A percentile compares a stretch with the other conserved stretches of the same genome.
phyloP scores from a whole-genome alignment of 2,888 invertebrate species.

The Zelleria hepariella region DNA sequence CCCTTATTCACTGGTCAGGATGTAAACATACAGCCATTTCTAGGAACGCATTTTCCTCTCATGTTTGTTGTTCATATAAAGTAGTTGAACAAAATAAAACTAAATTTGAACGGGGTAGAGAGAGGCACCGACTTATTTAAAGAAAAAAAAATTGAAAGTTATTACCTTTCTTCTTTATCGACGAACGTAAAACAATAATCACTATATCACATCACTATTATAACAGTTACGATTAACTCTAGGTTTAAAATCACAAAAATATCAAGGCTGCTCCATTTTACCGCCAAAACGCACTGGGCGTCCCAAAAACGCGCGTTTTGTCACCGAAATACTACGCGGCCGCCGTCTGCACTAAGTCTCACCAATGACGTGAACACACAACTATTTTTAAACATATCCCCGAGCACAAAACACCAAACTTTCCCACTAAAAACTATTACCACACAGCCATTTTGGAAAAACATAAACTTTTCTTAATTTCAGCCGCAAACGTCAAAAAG shows the following conservation, averaged over 20 bases:
- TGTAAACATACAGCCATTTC: too few species aligned
- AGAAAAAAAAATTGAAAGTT: background rate
- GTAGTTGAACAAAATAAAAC: too few species aligned
- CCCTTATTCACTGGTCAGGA: too few species aligned
- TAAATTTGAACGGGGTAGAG: too few species aligned
- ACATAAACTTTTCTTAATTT: slow-evolving; percentile 3
- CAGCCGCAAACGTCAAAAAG: too few species aligned
- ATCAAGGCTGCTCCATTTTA: background rate
- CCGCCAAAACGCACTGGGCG: slow-evolving; percentile 13
- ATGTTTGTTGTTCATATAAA: too few species aligned
- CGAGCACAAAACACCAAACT: slow-evolving; percentile 2
- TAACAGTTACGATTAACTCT: too few species aligned
- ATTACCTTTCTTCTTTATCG: background rate
- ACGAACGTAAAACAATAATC: background rate
- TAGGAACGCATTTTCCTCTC: too few species aligned
- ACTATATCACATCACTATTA: slow-evolving; percentile 2
- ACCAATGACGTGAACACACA: slow-evolving; percentile 20
- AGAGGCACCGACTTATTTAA: too few species aligned
- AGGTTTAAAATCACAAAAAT: background rate
- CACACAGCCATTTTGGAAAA: slow-evolving; percentile 11
- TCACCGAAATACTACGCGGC: slow-evolving; percentile 42
- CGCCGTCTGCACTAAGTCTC: slow-evolving; percentile 25
- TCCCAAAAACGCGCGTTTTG: slow-evolving; percentile 22
- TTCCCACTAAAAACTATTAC: slow-evolving; percentile 4
- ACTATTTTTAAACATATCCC: slow-evolving; percentile 48